Evolutionary conservation across 23 tunicate genomes (phyloP), one percentile per base, ranked within the genome.

Genomic region (Oikopleura vanhoeffeni): DNA sequence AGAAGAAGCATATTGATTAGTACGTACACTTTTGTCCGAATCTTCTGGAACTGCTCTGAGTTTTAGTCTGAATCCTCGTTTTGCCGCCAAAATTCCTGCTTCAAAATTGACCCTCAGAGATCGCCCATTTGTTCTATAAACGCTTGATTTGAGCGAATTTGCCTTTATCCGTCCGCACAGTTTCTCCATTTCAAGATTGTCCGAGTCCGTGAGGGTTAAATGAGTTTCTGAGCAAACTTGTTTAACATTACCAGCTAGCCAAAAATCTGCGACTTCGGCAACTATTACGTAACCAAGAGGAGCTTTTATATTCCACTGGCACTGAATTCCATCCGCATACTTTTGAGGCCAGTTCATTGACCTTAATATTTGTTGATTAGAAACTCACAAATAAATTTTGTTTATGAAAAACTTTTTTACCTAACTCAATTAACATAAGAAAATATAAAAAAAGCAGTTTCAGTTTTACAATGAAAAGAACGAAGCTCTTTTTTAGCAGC

Each of bases 281-380:
- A 71, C 36, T 18, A 71, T 30, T 2, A 71, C 79, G 32, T 71
- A 38, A 71, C 79, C 79, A 33, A 71, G 38, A 33, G 79, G 79
- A 24, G 79, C 79, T 24, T 71, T 2, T 2, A 71, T 71, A 2
- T 13, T 38, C 79, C 79, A 71, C 27, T 32, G 36, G 35, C 79
- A 71, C 38, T 33, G 4, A 24, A 30, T 30, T 18, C 35, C 35
- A 71, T 33, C 27, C 27, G 27, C 35, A 30, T 71, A 71, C 79
- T 71, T 71, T 28, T 18, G 4, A 2, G 79, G 79, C 79, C 79
- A 71, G 79, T 71, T 71, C 79, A 71, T 71, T 71, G 79, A 71
- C 32, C 79, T 71, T 2, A 71, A 71, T n/a, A n/a, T n/a, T n/a
- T n/a, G n/a, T n/a, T n/a, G n/a, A n/a, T n/a, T n/a, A n/a, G n/a